Evolutionary conservation across 2,797 vertebrate species (phyloP).

Genomic region (Sphaeramia orbicularis): DNA sequence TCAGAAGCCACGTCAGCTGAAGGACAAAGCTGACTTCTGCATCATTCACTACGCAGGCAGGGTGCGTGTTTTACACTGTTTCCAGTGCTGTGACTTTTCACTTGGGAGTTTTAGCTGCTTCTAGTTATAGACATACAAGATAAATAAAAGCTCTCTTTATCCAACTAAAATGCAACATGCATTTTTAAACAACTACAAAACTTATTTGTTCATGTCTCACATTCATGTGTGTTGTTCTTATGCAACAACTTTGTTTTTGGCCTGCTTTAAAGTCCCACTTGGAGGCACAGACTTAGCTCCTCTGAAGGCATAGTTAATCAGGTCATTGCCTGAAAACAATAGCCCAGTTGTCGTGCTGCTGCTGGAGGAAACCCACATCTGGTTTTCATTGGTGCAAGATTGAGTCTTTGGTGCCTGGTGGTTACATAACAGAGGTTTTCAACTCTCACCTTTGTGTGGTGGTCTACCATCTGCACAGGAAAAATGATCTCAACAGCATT

Average conservation of each 20-base stretch:
- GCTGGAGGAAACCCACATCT: constrained; percentile 76
- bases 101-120: background rate
- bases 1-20: constrained; percentile 97
- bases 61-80: constrained; percentile 79
- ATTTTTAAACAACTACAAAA: constrained; percentile 1
- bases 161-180: background rate
- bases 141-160: too few relatives aligned
- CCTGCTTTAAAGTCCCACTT: constrained; percentile 15
- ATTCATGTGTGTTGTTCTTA: constrained; percentile 4
- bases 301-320: constrained; percentile 38
- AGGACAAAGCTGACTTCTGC: constrained; percentile 98
- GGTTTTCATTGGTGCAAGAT: constrained; percentile 68
- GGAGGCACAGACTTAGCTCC: constrained; percentile 26
- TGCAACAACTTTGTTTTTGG: constrained; percentile 4
- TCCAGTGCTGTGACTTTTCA: background rate
- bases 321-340: constrained; percentile 73
- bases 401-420: constrained; percentile 47
- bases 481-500: constrained; percentile 49
- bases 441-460: constrained; percentile 66
- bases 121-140: too few relatives aligned
- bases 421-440: constrained; percentile 69
- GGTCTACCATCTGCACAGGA: constrained; percentile 54
- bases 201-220: background rate
- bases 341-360: constrained; percentile 66
- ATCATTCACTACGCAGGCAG: constrained; percentile 97